Conservation (phyloP, 1,140 invertebrate species). For the Littorina saxatilis region DNA sequence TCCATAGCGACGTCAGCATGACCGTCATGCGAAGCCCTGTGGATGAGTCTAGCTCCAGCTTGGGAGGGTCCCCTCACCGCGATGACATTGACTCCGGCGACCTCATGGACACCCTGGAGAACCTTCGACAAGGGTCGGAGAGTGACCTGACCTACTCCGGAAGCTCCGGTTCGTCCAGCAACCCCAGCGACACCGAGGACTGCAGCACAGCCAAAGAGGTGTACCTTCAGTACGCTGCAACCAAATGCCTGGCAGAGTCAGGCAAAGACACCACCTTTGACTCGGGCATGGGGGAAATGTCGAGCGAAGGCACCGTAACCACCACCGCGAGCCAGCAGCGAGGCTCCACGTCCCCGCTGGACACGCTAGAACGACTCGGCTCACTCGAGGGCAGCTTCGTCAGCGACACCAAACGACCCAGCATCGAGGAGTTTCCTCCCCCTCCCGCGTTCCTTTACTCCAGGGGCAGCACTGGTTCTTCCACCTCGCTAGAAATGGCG, state of each 20-base stretch:
- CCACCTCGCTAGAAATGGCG: slow-evolving; percentile 27
- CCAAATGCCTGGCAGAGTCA: slow-evolving; percentile 50
- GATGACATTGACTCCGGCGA: slow-evolving; percentile 52
- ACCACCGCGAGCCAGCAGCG: slow-evolving; percentile 24
- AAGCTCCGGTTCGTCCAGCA: slow-evolving; percentile 30
- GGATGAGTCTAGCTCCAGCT: slow-evolving; percentile 50
- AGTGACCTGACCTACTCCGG: slow-evolving; percentile 54
- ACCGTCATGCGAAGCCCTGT: slow-evolving; percentile 46
- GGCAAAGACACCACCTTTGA: slow-evolving; percentile 60
- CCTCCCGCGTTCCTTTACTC: slow-evolving; percentile 37
- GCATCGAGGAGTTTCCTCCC: slow-evolving; percentile 43
- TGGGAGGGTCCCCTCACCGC: slow-evolving; percentile 39
- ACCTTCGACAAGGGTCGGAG: slow-evolving; percentile 47
- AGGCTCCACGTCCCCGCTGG: slow-evolving; percentile 59
- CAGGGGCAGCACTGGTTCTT: slow-evolving; percentile 26
- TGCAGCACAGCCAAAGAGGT: slow-evolving; percentile 46
- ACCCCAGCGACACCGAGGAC: slow-evolving; percentile 37
- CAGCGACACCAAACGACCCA: slow-evolving; percentile 14
- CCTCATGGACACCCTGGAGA: slow-evolving; percentile 56
- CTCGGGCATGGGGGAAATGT: slow-evolving; percentile 60
- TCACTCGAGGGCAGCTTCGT: slow-evolving; percentile 42
- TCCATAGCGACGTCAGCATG: slow-evolving; percentile 51
- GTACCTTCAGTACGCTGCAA: slow-evolving; percentile 51
- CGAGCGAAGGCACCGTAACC: slow-evolving; percentile 30
- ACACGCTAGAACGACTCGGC: slow-evolving; percentile 49